Evolutionary conservation across 2,888 invertebrate genomes (phyloP).

Genomic region (Epirrhoe alternata): DNA sequence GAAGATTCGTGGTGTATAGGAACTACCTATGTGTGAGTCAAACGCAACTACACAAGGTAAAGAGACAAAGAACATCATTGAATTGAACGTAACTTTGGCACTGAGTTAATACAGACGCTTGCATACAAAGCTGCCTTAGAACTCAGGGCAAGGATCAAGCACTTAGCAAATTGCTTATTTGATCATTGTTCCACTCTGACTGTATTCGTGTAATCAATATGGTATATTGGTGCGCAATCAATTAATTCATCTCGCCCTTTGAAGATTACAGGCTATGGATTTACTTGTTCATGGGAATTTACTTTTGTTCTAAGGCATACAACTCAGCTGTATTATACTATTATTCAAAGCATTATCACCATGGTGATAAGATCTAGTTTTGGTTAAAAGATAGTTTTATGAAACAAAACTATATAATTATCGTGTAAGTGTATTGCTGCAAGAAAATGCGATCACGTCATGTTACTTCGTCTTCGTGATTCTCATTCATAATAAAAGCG

Average conservation of each 20-base stretch:
- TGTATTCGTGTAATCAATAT: constrained; percentile 5
- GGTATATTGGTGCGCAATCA: constrained; percentile 2
- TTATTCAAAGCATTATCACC: background rate
- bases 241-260: constrained; percentile 1
- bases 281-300: background rate
- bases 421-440: background rate
- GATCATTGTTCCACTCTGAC: constrained; percentile 6
- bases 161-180: constrained; percentile 18
- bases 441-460: background rate
- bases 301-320: background rate
- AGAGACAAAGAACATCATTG: background rate
- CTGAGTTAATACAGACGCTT: background rate
- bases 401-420: background rate
- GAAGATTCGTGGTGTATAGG: too few species aligned
- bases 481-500: background rate
- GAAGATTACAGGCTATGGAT: background rate
- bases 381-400: background rate
- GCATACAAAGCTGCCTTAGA: constrained; percentile 12
- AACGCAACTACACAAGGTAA: background rate
- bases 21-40: background rate
- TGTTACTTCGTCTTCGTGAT: background rate
- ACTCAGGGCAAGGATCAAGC: constrained; percentile 6
- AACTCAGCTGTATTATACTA: too few species aligned
- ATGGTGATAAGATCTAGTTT: background rate
- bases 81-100: background rate